Conservation (phyloP, 2,888 invertebrate species). For the Dyspetes luteomarginatus region DNA sequence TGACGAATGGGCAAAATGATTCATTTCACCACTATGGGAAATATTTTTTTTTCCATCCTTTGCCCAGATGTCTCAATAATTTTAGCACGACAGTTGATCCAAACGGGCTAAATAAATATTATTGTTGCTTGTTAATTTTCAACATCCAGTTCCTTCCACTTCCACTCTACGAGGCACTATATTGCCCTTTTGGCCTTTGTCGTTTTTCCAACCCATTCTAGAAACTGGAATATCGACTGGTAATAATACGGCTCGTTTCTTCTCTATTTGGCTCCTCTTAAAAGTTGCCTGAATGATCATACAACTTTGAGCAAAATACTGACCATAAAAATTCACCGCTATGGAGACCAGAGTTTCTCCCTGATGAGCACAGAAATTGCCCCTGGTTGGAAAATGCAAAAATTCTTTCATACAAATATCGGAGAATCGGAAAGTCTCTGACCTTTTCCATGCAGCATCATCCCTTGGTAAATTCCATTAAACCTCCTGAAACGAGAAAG, state of each 20-base stretch:
- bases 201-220: background rate
- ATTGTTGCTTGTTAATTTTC: no score
- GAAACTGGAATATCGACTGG: background rate
- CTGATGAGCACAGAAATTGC: slow-evolving; percentile 2
- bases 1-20: no score
- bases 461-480: slow-evolving; percentile 23
- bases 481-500: slow-evolving; percentile 6
- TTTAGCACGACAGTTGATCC: no score
- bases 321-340: background rate
- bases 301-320: slow-evolving; percentile 8
- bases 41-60: no score
- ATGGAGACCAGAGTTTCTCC: background rate
- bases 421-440: slow-evolving; percentile 23
- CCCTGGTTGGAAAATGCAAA: background rate
- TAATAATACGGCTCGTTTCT: background rate
- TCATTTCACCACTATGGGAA: no score
- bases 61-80: no score
- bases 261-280: background rate
- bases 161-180: slow-evolving; percentile 64
- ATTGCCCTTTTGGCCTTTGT: background rate
- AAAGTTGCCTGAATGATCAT: slow-evolving; percentile 12
- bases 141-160: no score
- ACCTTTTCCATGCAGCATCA: background rate
- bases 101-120: no score
- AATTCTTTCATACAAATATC: background rate